Evolutionary conservation across 2,113 vertebrate genomes (phyloP).

Genomic region (Seriola rivoliana): DNA sequence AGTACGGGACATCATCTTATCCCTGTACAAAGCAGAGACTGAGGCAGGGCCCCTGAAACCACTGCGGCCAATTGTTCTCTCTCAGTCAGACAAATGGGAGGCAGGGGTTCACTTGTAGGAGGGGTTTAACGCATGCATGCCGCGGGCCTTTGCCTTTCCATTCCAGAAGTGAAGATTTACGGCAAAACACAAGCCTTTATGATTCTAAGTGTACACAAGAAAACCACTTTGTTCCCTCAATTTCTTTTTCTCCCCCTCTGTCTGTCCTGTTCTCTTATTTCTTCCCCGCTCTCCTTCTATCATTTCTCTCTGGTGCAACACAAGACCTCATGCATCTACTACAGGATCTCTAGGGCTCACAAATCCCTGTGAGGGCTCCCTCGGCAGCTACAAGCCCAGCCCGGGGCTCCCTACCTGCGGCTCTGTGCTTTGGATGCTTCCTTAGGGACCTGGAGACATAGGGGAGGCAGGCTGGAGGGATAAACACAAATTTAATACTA

Average conservation of each 20-base stretch:
- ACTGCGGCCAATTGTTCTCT: constrained; percentile 44
- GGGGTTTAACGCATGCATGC: constrained; percentile 10
- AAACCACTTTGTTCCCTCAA: background rate
- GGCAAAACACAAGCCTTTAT: constrained; percentile 12
- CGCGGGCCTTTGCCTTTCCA: constrained; percentile 8
- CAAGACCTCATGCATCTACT: constrained; percentile 52
- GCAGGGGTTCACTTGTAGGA: constrained; percentile 37
- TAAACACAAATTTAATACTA: constrained; percentile 71
- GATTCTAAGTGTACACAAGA: constrained; percentile 15
- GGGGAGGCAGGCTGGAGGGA: constrained; percentile 60
- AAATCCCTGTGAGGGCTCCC: constrained; percentile 71
- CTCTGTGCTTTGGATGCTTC: constrained; percentile 68
- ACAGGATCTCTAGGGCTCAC: constrained; percentile 60
- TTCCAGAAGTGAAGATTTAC: constrained; percentile 11
- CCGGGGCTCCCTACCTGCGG: constrained; percentile 64
- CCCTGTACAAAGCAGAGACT: constrained; percentile 54
- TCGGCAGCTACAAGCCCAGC: constrained; percentile 64
- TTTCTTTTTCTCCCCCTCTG: background rate
- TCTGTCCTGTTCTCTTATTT: constrained; percentile 10
- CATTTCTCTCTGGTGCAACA: constrained; percentile 26
- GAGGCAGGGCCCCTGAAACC: constrained; percentile 59
- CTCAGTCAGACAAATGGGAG: constrained; percentile 45
- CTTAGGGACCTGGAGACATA: constrained; percentile 53
- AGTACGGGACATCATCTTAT: constrained; percentile 67
- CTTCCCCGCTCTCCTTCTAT: constrained; percentile 18